Base-by-base conservation (phyloP, 2,888 invertebrate species). In the Herminia tarsipennalis region DNA sequence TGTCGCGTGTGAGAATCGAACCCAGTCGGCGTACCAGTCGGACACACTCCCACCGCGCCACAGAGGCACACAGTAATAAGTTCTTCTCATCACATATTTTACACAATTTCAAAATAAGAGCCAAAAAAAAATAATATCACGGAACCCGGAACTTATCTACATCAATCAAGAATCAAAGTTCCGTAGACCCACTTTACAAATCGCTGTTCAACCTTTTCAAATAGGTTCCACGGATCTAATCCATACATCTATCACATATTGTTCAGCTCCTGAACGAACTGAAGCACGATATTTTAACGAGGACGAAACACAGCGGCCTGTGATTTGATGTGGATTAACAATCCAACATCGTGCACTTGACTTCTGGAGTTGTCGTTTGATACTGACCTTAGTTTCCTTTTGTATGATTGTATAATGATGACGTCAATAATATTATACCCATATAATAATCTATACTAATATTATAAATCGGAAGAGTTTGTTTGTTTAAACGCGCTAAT, bases 211-310 rank as follows among this genome's bases (percentile, higher is more conserved):
- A 25, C 17, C 32, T 25, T 24, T 18, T 14, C 28, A 13, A 28
- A 28, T 28, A 28, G 2, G 28, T 3, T 6, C 12, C 5, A n/a
- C n/a, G n/a, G n/a, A n/a, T 13, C 12, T 28, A 13, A 1, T 28
- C n/a, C 32, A 24, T 12, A 41, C 18, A 34, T 34, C 21, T 27
- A 37, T 21, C 14, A 41, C 14, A 20, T 20, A 32, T 13, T 13
- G 9, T 24, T 41, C 34, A 14, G 20, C 14, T 28, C 33, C 45
- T 46, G 53, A 44, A 60, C 62, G 61, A 70, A 74, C 60, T 65
- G 63, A 73, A 74, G 74, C 78, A 68, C 61, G 72, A 55, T 47
- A 72, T 75, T 77, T 71, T 77, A 77, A 77, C 73, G 68, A 77
- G 72, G 63, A 56, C 61, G 52, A 54, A 53, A 67, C 64, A 70